Evolutionary conservation across 2,888 invertebrate genomes (phyloP), one percentile per base, ranked within the genome.

Genomic region (Tuta absoluta): DNA sequence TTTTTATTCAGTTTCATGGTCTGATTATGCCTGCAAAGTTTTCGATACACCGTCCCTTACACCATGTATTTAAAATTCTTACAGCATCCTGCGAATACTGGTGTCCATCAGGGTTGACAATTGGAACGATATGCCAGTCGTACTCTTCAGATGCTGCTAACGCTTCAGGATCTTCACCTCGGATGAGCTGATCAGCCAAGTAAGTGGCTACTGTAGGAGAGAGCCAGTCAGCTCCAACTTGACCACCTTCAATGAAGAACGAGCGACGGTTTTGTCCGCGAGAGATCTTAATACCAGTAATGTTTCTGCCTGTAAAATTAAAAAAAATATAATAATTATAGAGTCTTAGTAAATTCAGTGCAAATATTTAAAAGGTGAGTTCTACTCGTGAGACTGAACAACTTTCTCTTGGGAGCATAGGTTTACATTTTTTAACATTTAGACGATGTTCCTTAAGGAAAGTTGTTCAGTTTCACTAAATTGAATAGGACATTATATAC

Each of bases 161-260:
- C 0, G 93, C 81, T 14, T 91, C 88, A 0, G 82, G 71, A 28
- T 93, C 85, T 0, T 87, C 79, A 41, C 94, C 94, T 64, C 88
- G 92, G 12, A 95, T 80, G 3, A 95, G 79, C 75, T 95, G 92
- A 68, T 94, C 93, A 7, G 93, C 80, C 1, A 95, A 83, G 71
- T 93, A 95, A 0, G 94, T 93, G 0, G 93, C 81, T 0, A 94
- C 91, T 0, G 95, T 94, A 0, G 95, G 93, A 0, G 94, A 92
- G 5, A 95, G 91, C 95, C 95, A 97, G 82, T 97, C 97, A 57
- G 96, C 93, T 0, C 94, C 95, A 67, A 96, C 93, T 72, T 95
- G 95, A 49, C 93, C 93, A 38, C 85, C 89, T 74, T 88, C 85
- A 0, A 92, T 72, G 48, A 90, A 75, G 51, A 91, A 81, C 0